These are phyloP conservation scores for Leptopilina boulardi DNA, from an alignment of 1,140 invertebrate species.

Conservation along the genomic window DNA sequence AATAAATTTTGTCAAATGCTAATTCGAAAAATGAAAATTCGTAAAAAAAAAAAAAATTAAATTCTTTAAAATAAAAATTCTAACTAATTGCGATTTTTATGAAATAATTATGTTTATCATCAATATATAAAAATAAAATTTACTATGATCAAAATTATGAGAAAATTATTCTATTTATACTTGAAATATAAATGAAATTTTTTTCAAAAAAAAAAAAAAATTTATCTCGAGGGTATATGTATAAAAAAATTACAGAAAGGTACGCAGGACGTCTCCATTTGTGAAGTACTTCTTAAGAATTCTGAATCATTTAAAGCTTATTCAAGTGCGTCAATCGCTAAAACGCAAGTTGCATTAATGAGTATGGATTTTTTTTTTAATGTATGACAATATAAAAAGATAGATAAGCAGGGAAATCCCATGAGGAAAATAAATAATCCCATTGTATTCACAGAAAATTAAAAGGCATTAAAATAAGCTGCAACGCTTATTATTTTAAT, in stretches of 20 bases:
- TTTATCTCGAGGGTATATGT: neutral
- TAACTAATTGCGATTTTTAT: too few relatives aligned
- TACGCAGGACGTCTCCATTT: slow-evolving; percentile 1
- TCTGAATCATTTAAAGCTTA: slow-evolving; percentile 22
- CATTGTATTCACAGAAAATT: too few relatives aligned
- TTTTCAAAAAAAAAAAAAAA: neutral
- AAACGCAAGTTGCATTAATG: slow-evolving; percentile 34
- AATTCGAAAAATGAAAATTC: too few relatives aligned
- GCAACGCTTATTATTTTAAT: too few relatives aligned
- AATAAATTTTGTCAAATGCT: too few relatives aligned
- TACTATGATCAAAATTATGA: too few relatives aligned
- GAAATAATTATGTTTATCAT: too few relatives aligned
- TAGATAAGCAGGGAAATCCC: neutral
- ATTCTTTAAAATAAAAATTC: too few relatives aligned
- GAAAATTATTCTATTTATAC: too few relatives aligned
- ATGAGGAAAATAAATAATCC: neutral
- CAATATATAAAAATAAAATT: too few relatives aligned
- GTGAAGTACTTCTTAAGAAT: slow-evolving; percentile 4
- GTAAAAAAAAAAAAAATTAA: too few relatives aligned
- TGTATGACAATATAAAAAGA: neutral
- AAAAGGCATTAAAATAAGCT: too few relatives aligned
- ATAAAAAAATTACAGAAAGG: neutral
- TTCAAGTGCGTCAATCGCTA: slow-evolving; percentile 22
- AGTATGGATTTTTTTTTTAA: neutral
- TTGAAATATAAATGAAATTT: neutral